Base-by-base conservation (phyloP, 2,797 vertebrate species). In the Pseudomugil tenellus region DNA sequence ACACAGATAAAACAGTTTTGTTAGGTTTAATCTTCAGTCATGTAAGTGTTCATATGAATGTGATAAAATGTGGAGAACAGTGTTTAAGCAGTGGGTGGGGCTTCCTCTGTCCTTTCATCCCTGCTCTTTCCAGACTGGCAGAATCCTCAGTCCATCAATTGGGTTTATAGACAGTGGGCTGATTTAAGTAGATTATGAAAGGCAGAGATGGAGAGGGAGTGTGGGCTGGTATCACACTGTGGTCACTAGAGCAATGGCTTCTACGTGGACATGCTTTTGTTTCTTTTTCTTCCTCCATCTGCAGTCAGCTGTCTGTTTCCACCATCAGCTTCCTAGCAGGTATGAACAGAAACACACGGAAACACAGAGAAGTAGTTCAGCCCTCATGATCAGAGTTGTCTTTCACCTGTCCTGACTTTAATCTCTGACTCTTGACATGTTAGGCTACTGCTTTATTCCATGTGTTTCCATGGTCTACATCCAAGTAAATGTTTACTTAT, bases 101-200 rank as follows among this genome's bases (percentile, higher is more conserved):
- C 63, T 39, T 17, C 21, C 11, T 31, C n/a, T 1, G 3, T 58
- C 21, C 49, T 37, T 39, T 26, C 31, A 16, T 17, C 56, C 58
- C 23, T 43, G 32, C 60, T 59, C 23, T 28, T 8, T 46, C 8
- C 67, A 66, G 76, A 83, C 84, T 90, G 89, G 81, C 52, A 56
- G 77, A 63, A 63, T 21, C 59, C 4, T 43, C 35, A 28, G 49
- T 79, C 76, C 41, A 63, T 86, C 70, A 51, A 19, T 19, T 59
- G 68, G 77, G 70, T 14, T 84, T 85, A 83, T 6, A 76, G 73
- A 9, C 51, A 9, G 83, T 76, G 84, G 78, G 79, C 79, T 84
- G 89, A 84, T 83, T 86, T 82, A 87, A 90, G 84, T 78, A 79
- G 88, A 89, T 91, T 89, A 91, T 3, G 23, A 26, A 41, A 67